Percentiles rank a stretch among this genome's conserved stretches.
Conservation (phyloP, 1,140 invertebrate genomes). For the Plodia interpunctella region DNA sequence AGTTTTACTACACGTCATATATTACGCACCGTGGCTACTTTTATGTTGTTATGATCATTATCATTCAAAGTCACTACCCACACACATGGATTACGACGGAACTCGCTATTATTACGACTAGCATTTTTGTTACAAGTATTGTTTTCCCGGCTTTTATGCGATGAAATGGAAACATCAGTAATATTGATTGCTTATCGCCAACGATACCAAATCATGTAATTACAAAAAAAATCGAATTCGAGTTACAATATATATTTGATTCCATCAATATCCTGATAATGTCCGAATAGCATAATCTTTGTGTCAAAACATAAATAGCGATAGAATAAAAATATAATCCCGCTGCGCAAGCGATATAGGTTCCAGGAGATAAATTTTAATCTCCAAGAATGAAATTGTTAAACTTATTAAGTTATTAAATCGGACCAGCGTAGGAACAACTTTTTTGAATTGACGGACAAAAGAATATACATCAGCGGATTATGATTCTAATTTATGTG, state of each 20-base stretch:
- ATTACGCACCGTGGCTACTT: slow-evolving; percentile 62
- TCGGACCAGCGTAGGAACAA: slow-evolving; percentile 35
- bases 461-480: slow-evolving; percentile 59
- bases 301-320: slow-evolving; percentile 12
- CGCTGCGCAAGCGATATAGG: slow-evolving; percentile 8
- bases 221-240: neutral
- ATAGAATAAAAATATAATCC: slow-evolving; percentile 9
- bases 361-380: slow-evolving; percentile 13
- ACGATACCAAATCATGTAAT: neutral
- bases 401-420: slow-evolving; percentile 68
- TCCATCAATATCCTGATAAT: neutral
- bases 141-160: neutral
- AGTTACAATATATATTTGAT: no score
- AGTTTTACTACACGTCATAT: slow-evolving; percentile 68
- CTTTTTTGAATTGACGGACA: slow-evolving; percentile 47
- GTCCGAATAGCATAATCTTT: slow-evolving; percentile 8
- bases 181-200: neutral
- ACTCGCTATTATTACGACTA: slow-evolving; percentile 25
- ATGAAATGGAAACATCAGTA: neutral
- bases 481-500: slow-evolving; percentile 60
- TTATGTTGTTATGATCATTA: slow-evolving; percentile 69
- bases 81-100: slow-evolving; percentile 33
- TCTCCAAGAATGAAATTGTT: slow-evolving; percentile 45
- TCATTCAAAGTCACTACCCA: slow-evolving; percentile 64
- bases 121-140: slow-evolving; percentile 29